Evolutionary conservation across 1,140 invertebrate species (phyloP), one percentile per base, ranked within the genome.

Genomic region (Bombus cullumanus): DNA sequence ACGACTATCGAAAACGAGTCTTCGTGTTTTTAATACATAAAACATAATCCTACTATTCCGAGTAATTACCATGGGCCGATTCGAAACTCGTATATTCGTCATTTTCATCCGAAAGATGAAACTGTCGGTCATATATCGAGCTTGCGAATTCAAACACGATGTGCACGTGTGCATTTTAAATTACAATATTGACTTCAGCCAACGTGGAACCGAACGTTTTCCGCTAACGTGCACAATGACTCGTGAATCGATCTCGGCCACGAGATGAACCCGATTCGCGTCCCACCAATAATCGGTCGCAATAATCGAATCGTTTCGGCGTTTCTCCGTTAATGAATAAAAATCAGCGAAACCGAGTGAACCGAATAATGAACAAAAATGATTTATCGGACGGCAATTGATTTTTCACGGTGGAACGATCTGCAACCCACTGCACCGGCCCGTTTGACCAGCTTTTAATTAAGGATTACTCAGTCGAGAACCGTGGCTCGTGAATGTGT

Each of bases 301-400:
- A 53, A 41, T 18, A 43, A 68, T 37, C 25, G 22, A 66, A 77
- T 83, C 62, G 81, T 39, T 76, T 34, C 64, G 22, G 13, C 41
- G 34, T 34, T 37, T 37, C 22, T 57, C 57, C 9, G 22, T 77
- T 83, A 83, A 77, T 83, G 81, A 83, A 77, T 83, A 77, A 83
- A 83, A 83, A 68, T 83, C 81, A 83, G 81, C 62, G 81, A 66
- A 77, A 68, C 66, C 73, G 74, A 83, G 37, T 57, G 81, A 77
- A 69, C 81, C 81, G 73, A 68, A 39, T 83, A 77, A 83, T 83
- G 64, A 83, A 83, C 81, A 69, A 53, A 75, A 83, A 83, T 77
- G 81, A 83, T 83, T 83, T 76, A 53, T 37, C 74, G 6, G 31
- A 10, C 31, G 31, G 62, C 47, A 83, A 83, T 83, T 83, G 81